phyloP scores from a whole-genome alignment of 2,797 vertebrate species.

The Amniataba percoides region DNA sequence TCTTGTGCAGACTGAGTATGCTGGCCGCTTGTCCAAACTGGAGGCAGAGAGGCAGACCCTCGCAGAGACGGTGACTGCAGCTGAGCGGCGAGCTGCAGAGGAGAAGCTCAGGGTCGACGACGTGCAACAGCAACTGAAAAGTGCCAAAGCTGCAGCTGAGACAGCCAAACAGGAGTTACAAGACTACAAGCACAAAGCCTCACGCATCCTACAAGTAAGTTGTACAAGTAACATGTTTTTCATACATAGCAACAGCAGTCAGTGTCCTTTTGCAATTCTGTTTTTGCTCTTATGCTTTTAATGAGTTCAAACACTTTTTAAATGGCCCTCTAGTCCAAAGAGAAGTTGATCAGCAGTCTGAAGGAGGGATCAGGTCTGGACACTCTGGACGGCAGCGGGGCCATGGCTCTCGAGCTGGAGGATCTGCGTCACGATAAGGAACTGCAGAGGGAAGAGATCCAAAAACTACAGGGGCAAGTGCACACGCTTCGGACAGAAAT shows the following conservation, averaged over 20 bases:
- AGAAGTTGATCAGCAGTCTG: conserved; percentile 97
- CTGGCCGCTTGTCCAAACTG: conserved; percentile 87
- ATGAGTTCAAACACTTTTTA: neutral
- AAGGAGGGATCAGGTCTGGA: conserved; percentile 98
- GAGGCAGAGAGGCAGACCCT: conserved; percentile 93
- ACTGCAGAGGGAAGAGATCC: conserved; percentile 93
- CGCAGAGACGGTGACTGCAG: conserved; percentile 89
- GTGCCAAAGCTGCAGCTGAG: conserved; percentile 86
- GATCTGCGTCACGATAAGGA: conserved; percentile 96
- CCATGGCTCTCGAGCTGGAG: conserved; percentile 90
- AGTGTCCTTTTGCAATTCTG: fast-evolving
- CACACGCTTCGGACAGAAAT: conserved; percentile 92
- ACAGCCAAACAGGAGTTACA: conserved; percentile 91
- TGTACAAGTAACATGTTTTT: neutral
- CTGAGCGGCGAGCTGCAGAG: conserved; percentile 89
- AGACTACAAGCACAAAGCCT: conserved; percentile 98
- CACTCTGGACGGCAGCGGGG: conserved; percentile 87
- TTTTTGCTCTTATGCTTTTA: neutral
- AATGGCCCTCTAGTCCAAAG: conserved; percentile 90
- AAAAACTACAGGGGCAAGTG: conserved; percentile 92
- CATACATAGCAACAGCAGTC: neutral
- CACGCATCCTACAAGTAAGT: conserved; percentile 95
- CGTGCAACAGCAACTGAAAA: conserved; percentile 92
- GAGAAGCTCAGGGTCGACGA: conserved; percentile 91
- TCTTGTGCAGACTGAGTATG: conserved; percentile 88